Conservation (phyloP, 2,113 vertebrate species). For the Sander lucioperca region DNA sequence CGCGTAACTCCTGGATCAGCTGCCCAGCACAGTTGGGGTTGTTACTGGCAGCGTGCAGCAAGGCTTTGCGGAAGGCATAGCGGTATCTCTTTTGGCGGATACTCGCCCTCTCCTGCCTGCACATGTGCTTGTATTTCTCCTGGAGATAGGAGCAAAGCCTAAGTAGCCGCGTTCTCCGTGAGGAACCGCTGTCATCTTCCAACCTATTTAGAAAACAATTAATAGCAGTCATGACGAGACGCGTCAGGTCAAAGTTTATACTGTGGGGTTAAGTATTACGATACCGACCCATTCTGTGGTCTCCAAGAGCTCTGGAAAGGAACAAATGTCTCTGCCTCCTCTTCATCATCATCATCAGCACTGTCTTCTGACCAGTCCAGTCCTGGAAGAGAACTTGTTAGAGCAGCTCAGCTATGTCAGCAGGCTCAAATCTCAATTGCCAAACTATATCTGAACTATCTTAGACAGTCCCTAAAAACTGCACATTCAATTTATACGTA, state of each 20-base stretch:
- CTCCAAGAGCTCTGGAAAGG: constrained; percentile 91
- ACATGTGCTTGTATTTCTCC: constrained; percentile 99
- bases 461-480: background rate
- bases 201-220: constrained; percentile 38
- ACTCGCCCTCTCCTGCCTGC: constrained; percentile 94
- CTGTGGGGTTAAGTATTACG: background rate
- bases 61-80: constrained; percentile 93
- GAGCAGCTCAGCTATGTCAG: constrained; percentile 16
- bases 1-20: constrained; percentile 89
- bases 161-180: constrained; percentile 92
- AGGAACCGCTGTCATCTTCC: constrained; percentile 86
- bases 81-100: constrained; percentile 94
- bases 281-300: constrained; percentile 75
- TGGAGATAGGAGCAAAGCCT: constrained; percentile 97
- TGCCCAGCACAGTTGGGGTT: constrained; percentile 92
- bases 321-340: constrained; percentile 88
- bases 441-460: background rate
- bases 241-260: too few relatives aligned
- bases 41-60: constrained; percentile 94
- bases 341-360: constrained; percentile 86
- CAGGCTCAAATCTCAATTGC: constrained; percentile 5
- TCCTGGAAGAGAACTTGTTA: constrained; percentile 83
- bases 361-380: constrained; percentile 99
- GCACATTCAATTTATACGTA: background rate
- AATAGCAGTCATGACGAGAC: background rate